Conservation (phyloP, 2,888 invertebrate species). For the Amiota mariae region DNA sequence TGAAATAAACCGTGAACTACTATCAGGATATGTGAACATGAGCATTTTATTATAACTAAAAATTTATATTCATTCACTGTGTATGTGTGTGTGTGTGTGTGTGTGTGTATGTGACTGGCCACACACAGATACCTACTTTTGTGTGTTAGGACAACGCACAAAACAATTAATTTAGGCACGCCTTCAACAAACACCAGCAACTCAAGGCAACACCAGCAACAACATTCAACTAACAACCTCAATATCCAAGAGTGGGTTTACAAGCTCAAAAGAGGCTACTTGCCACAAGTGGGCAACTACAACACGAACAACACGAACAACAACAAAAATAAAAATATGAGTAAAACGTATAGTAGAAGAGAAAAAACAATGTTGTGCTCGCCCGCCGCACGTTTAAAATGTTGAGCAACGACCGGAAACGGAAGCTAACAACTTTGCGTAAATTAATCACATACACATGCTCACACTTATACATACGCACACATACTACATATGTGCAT, state of each 20-base stretch:
- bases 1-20: neutral
- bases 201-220: neutral
- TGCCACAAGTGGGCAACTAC: conserved; percentile 13
- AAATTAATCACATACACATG: conserved; percentile 62
- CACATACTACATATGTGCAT: neutral
- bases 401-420: conserved; percentile 53
- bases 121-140: conserved; percentile 48
- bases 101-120: conserved; percentile 65
- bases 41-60: conserved; percentile 19
- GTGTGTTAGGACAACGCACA: conserved; percentile 57
- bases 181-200: conserved; percentile 40
- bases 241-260: neutral
- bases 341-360: conserved; percentile 32
- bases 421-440: conserved; percentile 69
- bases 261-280: neutral
- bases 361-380: conserved; percentile 1
- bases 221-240: conserved; percentile 38
- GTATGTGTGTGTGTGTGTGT: conserved; percentile 52
- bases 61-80: neutral
- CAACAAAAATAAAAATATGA: conserved; percentile 18
- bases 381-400: conserved; percentile 6
- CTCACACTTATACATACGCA: neutral
- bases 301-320: conserved; percentile 28
- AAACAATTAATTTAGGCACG: conserved; percentile 68
- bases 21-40: conserved; percentile 7